Evolutionary conservation across 2,797 vertebrate genomes (phyloP).

Genomic region (Erpetoichthys calabaricus): DNA sequence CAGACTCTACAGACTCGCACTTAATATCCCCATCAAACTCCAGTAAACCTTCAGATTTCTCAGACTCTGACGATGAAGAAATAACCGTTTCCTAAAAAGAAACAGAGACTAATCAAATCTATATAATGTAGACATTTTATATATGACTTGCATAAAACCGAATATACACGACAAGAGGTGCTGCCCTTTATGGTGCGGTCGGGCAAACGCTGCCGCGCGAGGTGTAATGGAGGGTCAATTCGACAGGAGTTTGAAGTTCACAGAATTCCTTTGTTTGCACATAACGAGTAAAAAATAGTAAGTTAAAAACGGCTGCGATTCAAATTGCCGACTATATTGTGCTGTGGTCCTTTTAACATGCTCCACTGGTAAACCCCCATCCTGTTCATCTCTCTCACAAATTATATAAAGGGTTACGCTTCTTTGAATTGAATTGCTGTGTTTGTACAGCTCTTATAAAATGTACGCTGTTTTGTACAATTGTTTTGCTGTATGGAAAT

Average conservation of each 20-base stretch:
- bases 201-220: no score
- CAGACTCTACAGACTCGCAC: slow-evolving; percentile 44
- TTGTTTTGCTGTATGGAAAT: slow-evolving; percentile 72
- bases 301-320: no score
- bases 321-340: no score
- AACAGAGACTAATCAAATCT: slow-evolving; percentile 5
- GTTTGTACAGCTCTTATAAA: slow-evolving; percentile 77
- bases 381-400: not conserved
- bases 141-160: slow-evolving; percentile 6
- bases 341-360: no score
- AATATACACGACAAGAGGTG: no score
- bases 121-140: slow-evolving; percentile 6
- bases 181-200: no score
- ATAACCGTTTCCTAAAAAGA: slow-evolving; percentile 81
- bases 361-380: not conserved
- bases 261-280: no score
- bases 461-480: slow-evolving; percentile 90
- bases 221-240: no score
- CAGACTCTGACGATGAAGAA: slow-evolving; percentile 81
- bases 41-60: slow-evolving; percentile 85
- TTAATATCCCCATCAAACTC: slow-evolving; percentile 63
- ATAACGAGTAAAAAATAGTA: no score
- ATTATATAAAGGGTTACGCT: slow-evolving; percentile 36
- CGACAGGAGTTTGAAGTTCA: no score
- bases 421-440: slow-evolving; percentile 63